Evolutionary conservation across 2,888 invertebrate genomes (phyloP), one percentile per base, ranked within the genome.

Genomic region (Patella depressa): DNA sequence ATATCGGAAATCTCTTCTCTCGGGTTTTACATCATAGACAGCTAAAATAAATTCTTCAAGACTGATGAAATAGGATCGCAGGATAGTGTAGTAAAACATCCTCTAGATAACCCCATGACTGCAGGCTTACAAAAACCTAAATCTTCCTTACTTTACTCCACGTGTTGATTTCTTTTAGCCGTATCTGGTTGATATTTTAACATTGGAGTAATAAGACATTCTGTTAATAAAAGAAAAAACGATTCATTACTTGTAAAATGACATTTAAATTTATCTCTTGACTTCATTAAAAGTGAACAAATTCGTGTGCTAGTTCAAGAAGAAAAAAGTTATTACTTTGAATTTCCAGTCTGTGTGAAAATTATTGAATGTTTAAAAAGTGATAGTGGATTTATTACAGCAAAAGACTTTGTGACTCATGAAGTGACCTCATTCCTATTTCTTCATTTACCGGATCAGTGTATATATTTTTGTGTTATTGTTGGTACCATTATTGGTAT

Each of bases 1-100:
- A 14, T 65, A 65, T 65, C 65, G 65, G 65, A 65, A 65, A 65
- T 12, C 24, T 65, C 24, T 24, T 65, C 65, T 65, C 65, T 65
- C 3, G 65, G 65, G 65, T 65, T 65, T 65, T 12, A 14, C 65
- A 15, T 65, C 65, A 65, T 19, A 65, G 24, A 65, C 65, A 65
- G 65, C 19, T 19, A 65, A 65, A 65, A 45, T 45, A 45, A 45
- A 45, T 45, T 45, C 45, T 45, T 45, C 45, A 45, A 45, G 45
- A 45, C 45, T 45, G 45, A 45, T 45, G 45, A 45, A 45, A 45
- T 45, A 45, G 45, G 45, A 45, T 45, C 45, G 45, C 45, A 9
- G 45, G 45, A 45, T 45, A 45, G 45, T 45, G 45, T 9, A 7
- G 45, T 45, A 45, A 45, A 45, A 45, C 45, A 45, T 45, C 45